Conservation (phyloP, 2,797 vertebrate genomes). For the Ctenopoma kingsleyae region DNA sequence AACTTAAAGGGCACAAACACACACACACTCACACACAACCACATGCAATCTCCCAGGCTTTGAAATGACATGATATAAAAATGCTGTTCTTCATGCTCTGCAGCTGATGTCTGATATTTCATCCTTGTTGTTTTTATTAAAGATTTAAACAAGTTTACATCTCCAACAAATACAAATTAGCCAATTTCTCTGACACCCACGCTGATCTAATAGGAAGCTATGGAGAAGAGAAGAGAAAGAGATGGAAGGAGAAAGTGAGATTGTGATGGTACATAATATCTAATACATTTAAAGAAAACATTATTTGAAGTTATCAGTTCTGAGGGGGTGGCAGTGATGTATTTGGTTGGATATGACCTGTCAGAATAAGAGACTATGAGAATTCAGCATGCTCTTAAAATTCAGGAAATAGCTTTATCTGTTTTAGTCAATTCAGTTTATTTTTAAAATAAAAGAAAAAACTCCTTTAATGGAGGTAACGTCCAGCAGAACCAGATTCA, state of each 20-base stretch:
- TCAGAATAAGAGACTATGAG: constrained; percentile 60
- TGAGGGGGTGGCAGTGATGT: constrained; percentile 47
- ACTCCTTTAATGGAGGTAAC: no score
- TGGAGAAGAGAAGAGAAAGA: constrained; percentile 35
- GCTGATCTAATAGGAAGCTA: constrained; percentile 65
- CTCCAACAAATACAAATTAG: constrained; percentile 78
- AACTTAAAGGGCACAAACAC: constrained; percentile 68
- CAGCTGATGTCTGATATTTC: constrained; percentile 82
- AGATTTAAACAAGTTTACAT: constrained; percentile 84
- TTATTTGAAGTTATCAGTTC: constrained; percentile 69
- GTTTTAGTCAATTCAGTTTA: no score
- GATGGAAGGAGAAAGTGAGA: constrained; percentile 32
- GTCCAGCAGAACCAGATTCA: no score
- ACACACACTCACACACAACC: constrained; percentile 16
- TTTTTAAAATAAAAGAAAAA: no score
- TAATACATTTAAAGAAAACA: constrained; percentile 80
- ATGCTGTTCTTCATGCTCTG: constrained; percentile 68
- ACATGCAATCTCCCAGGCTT: constrained; percentile 53
- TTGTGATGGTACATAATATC: constrained; percentile 76
- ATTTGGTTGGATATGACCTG: constrained; percentile 65
- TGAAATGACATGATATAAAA: constrained; percentile 77
- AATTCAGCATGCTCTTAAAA: constrained; percentile 53
- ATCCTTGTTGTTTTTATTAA: constrained; percentile 85
- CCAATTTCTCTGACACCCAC: constrained; percentile 73
- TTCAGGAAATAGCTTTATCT: constrained; percentile 39